phyloP scores from a whole-genome alignment of 2,113 vertebrate species.

The Tetrao urogallus region DNA sequence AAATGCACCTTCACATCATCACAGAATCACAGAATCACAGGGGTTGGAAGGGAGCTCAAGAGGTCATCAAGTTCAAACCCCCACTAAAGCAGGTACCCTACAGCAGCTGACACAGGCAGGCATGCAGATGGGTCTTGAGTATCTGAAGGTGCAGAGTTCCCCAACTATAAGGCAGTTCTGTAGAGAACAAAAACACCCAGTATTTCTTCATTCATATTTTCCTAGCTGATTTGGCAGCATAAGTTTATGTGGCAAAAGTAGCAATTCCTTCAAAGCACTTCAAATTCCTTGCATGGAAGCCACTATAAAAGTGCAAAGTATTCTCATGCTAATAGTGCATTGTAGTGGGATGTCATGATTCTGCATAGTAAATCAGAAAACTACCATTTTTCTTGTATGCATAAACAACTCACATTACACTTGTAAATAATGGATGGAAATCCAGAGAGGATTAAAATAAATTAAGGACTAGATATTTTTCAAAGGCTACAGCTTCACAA shows the following conservation, averaged over 20 bases:
- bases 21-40: no score
- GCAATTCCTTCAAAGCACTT: not conserved
- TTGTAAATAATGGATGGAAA: slow-evolving; percentile 8
- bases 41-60: no score
- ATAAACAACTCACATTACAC: not conserved
- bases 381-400: not conserved
- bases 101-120: no score
- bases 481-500: slow-evolving; percentile 2
- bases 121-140: no score
- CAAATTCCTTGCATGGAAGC: not conserved
- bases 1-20: not conserved
- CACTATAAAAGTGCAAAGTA: not conserved
- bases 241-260: not conserved
- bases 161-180: not conserved
- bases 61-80: no score
- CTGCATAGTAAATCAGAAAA: not conserved
- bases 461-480: not conserved
- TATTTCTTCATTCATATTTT: not conserved
- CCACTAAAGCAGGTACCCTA: no score
- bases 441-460: slow-evolving; percentile 31
- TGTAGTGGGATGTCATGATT: not conserved
- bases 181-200: not conserved
- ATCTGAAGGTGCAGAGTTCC: not conserved
- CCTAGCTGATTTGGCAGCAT: not conserved
- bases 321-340: not conserved